Conservation (phyloP, 1,140 invertebrate genomes). For the Apis laboriosa region DNA sequence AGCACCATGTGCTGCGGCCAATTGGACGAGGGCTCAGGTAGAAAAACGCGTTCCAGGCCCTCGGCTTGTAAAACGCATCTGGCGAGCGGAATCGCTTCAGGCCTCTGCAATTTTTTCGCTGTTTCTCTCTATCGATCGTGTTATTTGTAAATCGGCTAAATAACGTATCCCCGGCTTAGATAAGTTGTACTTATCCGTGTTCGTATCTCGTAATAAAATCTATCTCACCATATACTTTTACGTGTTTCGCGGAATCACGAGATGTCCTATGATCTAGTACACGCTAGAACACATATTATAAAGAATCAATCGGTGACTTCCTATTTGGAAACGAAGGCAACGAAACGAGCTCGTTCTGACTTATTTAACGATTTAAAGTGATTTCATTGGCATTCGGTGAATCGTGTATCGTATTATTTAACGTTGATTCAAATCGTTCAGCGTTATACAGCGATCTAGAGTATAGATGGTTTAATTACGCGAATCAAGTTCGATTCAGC, state of each 20-base stretch:
- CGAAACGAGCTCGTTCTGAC: too few relatives aligned
- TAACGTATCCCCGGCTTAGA: constrained; percentile 5
- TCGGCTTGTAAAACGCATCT: constrained; percentile 73
- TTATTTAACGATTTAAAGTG: too few relatives aligned
- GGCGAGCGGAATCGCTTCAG: constrained; percentile 72
- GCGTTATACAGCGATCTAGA: background rate
- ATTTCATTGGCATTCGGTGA: too few relatives aligned
- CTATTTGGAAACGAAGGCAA: too few relatives aligned
- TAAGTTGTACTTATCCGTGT: too few relatives aligned
- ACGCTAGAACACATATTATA: too few relatives aligned
- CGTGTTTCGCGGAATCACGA: too few relatives aligned
- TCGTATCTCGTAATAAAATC: too few relatives aligned
- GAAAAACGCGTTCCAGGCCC: constrained; percentile 67
- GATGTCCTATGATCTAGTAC: too few relatives aligned
- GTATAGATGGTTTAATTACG: constrained; percentile 16
- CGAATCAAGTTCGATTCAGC: background rate
- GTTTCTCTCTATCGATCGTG: constrained; percentile 42
- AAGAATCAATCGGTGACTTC: too few relatives aligned
- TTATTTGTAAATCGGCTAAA: constrained; percentile 59
- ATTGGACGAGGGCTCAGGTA: constrained; percentile 74
- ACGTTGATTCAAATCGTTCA: background rate
- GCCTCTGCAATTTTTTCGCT: constrained; percentile 54
- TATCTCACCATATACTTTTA: too few relatives aligned
- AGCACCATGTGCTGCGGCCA: constrained; percentile 75
- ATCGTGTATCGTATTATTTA: background rate